phyloP scores from a whole-genome alignment of 2,888 invertebrate genomes.

The Cataglyphis altisquamis region DNA sequence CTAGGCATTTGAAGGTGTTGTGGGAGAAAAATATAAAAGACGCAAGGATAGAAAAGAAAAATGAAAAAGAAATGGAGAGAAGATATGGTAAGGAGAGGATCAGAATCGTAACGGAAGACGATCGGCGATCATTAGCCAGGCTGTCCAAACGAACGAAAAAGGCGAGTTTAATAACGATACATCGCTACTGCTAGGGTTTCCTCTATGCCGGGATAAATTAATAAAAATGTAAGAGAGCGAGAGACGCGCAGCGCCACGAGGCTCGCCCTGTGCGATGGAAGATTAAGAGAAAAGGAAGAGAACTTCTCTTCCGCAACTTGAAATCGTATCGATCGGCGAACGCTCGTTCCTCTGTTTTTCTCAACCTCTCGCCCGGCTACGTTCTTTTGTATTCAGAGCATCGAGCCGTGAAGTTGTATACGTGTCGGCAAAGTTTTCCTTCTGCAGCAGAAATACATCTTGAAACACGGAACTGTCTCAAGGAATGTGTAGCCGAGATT shows the following conservation, averaged over 20 bases:
- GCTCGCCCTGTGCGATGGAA: conserved; percentile 38
- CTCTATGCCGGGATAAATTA: conserved; percentile 43
- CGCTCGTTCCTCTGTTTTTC: conserved; percentile 47
- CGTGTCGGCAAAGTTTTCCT: conserved; percentile 27
- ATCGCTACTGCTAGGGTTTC: conserved; percentile 41
- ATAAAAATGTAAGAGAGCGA: conserved; percentile 42
- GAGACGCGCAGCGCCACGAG: conserved; percentile 1
- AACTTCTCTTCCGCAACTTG: conserved; percentile 43
- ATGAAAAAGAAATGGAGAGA: conserved; percentile 28
- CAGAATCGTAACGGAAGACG: conserved; percentile 30
- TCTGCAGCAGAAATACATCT: conserved; percentile 37
- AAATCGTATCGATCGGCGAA: conserved; percentile 58
- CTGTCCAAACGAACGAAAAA: conserved; percentile 25
- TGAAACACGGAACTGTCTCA: neutral
- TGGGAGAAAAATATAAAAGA: conserved; percentile 58
- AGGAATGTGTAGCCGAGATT: conserved; percentile 23
- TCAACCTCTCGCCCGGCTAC: conserved; percentile 2
- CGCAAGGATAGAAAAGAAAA: conserved; percentile 23
- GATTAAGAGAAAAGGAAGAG: conserved; percentile 24
- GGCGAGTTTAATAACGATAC: conserved; percentile 41
- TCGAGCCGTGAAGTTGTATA: conserved; percentile 49
- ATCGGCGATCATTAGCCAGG: conserved; percentile 45
- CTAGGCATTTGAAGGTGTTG: conserved; percentile 33
- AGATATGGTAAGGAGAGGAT: neutral
- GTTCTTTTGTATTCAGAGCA: conserved; percentile 56